These are phyloP conservation scores for Gastrophryne carolinensis DNA, from an alignment of 2,797 vertebrate genomes.

Conservation along the genomic window DNA sequence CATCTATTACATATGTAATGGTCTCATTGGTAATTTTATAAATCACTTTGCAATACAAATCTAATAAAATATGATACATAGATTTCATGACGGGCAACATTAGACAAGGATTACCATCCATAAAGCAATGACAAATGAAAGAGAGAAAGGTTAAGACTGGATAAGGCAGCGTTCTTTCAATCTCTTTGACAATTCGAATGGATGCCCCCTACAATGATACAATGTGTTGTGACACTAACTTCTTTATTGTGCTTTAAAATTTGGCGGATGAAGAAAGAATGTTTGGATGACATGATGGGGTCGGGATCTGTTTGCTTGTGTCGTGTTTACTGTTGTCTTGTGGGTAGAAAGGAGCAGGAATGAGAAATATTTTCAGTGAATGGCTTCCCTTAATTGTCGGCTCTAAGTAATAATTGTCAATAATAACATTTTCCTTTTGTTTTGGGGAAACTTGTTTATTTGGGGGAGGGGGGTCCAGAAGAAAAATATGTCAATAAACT, in stretches of 20 bases:
- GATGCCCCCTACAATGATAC: constrained; percentile 70
- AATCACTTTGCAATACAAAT: constrained; percentile 65
- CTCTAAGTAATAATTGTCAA: too few relatives aligned
- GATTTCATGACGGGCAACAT: constrained; percentile 67
- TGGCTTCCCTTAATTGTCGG: constrained; percentile 81
- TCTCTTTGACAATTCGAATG: constrained; percentile 75
- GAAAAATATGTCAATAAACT: too few relatives aligned
- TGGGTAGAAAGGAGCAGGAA: constrained; percentile 71
- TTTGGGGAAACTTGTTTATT: too few relatives aligned
- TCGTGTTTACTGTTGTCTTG: constrained; percentile 76
- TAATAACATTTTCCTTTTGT: constrained; percentile 80
- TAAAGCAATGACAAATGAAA: constrained; percentile 89
- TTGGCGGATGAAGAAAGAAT: constrained; percentile 72
- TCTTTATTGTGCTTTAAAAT: constrained; percentile 77
- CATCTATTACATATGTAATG: constrained; percentile 55
- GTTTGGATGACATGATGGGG: constrained; percentile 74
- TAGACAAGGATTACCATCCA: constrained; percentile 71
- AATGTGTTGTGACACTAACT: constrained; percentile 76
- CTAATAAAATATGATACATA: constrained; percentile 68
- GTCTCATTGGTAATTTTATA: constrained; percentile 65
- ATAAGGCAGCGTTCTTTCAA: constrained; percentile 79
- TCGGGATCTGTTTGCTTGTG: too few relatives aligned
- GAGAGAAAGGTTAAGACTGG: constrained; percentile 76
- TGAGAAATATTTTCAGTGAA: constrained; percentile 80
- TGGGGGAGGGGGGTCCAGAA: too few relatives aligned